Conservation (phyloP, 1,140 invertebrate genomes). For the Chelonus insularis region DNA sequence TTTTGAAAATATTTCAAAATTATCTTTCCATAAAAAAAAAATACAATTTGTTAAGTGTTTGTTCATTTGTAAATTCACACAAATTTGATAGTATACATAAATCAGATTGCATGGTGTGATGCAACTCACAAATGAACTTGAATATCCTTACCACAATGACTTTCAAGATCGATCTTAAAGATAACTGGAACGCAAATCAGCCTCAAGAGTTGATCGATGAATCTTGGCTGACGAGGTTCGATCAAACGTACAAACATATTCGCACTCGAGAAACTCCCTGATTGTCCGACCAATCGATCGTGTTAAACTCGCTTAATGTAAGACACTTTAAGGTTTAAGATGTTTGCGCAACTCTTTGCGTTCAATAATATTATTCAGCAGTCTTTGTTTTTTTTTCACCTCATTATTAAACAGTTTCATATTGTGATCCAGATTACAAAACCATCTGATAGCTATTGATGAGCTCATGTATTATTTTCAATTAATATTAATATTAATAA, state of each 20-base stretch:
- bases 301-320: slow-evolving; percentile 6
- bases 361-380: not conserved
- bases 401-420: not conserved
- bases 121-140: slow-evolving; percentile 23
- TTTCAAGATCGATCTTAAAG: slow-evolving; percentile 16
- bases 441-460: not conserved
- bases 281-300: not conserved
- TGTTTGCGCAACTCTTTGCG: slow-evolving; percentile 3
- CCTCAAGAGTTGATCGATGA: slow-evolving; percentile 25
- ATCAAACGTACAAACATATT: slow-evolving; percentile 20
- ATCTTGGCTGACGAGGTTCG: slow-evolving; percentile 19
- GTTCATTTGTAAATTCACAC: not conserved
- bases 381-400: no score
- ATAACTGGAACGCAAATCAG: slow-evolving; percentile 25
- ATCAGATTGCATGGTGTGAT: not conserved
- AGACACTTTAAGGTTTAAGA: not conserved
- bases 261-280: slow-evolving; percentile 6
- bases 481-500: not conserved
- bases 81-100: slow-evolving; percentile 15
- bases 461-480: not conserved
- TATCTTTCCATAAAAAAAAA: no score
- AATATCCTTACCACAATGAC: slow-evolving; percentile 11
- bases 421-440: slow-evolving; percentile 1
- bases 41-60: no score
- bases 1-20: no score